These are phyloP conservation scores for Eupithecia inturbata DNA, from an alignment of 2,888 invertebrate species.

Conservation along the genomic window DNA sequence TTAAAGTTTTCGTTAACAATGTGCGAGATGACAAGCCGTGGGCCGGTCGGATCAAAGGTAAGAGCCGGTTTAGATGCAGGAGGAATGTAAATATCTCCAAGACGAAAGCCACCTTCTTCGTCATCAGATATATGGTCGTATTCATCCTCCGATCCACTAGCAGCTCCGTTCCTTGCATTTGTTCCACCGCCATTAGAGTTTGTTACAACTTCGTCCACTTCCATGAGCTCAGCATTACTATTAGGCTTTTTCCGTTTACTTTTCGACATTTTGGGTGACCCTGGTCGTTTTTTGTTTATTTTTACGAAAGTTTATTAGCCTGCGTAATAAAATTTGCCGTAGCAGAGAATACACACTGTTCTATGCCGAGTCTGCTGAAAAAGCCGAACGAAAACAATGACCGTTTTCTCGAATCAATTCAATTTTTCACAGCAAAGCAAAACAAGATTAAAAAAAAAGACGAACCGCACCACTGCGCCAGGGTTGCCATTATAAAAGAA, in stretches of 20 bases:
- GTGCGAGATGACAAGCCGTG: conserved; percentile 94
- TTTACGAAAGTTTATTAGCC: neutral
- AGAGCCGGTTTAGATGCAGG: conserved; percentile 88
- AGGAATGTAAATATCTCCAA: conserved; percentile 94
- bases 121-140: conserved; percentile 80
- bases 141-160: conserved; percentile 33
- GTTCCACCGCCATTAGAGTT: conserved; percentile 31
- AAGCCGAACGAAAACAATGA: neutral
- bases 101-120: conserved; percentile 88
- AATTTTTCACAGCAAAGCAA: too few relatives aligned
- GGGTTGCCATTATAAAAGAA: too few relatives aligned
- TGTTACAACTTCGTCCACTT: conserved; percentile 66
- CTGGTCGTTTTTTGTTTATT: neutral
- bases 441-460: too few relatives aligned
- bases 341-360: neutral
- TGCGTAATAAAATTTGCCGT: neutral
- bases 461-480: too few relatives aligned
- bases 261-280: conserved; percentile 57
- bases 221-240: conserved; percentile 72
- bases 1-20: conserved; percentile 98
- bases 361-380: neutral
- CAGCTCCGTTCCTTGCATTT: neutral
- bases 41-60: conserved; percentile 89
- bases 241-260: conserved; percentile 58
- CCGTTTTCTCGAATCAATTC: too few relatives aligned